Evolutionary conservation across 2,888 invertebrate species (phyloP), one percentile per base, ranked within the genome.

Genomic region (Eurytoma californica): DNA sequence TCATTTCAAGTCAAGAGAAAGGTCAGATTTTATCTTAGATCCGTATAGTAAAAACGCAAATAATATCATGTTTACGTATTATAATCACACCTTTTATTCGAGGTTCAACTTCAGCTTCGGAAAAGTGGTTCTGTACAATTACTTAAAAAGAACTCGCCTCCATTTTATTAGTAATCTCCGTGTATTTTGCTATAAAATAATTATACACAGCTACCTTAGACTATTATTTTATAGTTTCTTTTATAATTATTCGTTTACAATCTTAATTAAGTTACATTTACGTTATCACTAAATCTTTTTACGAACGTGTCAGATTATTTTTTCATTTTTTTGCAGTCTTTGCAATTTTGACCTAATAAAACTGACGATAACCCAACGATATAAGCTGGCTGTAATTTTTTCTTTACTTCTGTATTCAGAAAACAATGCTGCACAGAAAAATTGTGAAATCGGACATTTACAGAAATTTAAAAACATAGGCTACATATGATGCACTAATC

Each of bases 101-200:
- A 72, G 60, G 72, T 24, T 24, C 39, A 1, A 9, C 1, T 9
- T 72, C 53, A 49, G 53, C 66, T 72, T 72, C 28, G 53, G 14
- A 72, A 13, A 58, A 18, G 20, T 16, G 16, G 16, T 51, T 67
- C 28, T 72, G 61, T 67, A 80, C 82, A 84, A 83, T 77, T 82
- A 81, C 82, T 18, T 57, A 65, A 72, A 63, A 72, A 67, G 67
- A 79, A 14, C 51, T 61, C n/a, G 9, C 58, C 12, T 74, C 82
- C 72, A 73, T 82, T 82, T 86, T 85, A 82, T 85, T 86, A 86
- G 85, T 87, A 84, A 87, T 87, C 84, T 87, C 86, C 85, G 85
- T 89, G 86, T 88, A 88, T 88, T 88, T 88, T 86, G 77, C 84
- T 89, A 89, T 87, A 88, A 89, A 88, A 88, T 87, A 88, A 89